Base-by-base conservation (phyloP, 2,797 vertebrate species). In the Staurois parvus region DNA sequence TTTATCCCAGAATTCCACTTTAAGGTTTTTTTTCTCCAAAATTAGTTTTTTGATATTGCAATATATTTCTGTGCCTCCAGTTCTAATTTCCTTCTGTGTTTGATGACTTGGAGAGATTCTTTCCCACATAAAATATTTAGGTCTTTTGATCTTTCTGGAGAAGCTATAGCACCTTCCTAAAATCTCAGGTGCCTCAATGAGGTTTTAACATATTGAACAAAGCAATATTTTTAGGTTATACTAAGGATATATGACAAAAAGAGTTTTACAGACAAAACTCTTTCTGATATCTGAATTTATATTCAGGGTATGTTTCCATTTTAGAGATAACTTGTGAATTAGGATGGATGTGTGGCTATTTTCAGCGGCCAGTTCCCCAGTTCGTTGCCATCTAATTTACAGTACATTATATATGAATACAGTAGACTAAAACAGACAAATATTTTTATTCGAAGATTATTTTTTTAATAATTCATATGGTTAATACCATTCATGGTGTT, bases 111-210 rank as follows among this genome's bases (percentile, higher is more conserved):
- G n/a, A 59, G 59, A 26, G 28, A 42, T 78, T 3, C 40, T 34
- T 40, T 67, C 30, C 29, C 62, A 78, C 62, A 26, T 67, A 7
- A 67, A 42, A 45, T 67, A n/a, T n/a, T 72, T 19, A 72, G 15
- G 30, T 29, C 40, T 67, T 19, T 30, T 79, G 76, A 79, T 37
- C 29, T 68, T 79, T 48, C 9, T 66, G 17, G 10, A 68, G 64
- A 48, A 12, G 9, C 30, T 37, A 45, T n/a, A 30, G 66, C 40
- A 15, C 17, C 12, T 15, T 40, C 37, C 9, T 66, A n/a, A 6
- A 17, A 64, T 29, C 42, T 66, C 32, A 2, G 6, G 40, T 40
- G 32, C 11, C 11, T 24, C 5, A n/a, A 26, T 79, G 40, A 68
- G 30, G 3, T 79, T 62, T 79, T n/a, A 48, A 24, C 40, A 52